phyloP scores from a whole-genome alignment of 2,888 invertebrate species.

The Apotomis betuletana region DNA sequence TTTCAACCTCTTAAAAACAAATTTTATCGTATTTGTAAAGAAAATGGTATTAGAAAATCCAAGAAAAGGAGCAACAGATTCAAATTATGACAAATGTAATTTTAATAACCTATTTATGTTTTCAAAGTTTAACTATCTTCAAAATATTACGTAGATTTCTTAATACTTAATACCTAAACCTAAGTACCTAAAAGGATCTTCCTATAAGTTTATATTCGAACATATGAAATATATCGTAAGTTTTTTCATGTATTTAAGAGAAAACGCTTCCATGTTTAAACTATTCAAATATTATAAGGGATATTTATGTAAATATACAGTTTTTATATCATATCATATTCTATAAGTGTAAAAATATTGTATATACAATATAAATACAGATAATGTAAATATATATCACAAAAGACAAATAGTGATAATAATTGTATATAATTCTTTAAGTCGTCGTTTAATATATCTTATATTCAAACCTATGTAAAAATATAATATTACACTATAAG shows the following conservation, averaged over 20 bases:
- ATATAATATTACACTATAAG: conserved; percentile 37
- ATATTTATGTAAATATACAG: conserved; percentile 14
- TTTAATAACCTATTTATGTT: no score
- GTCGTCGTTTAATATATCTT: conserved; percentile 46
- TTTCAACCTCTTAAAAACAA: no score
- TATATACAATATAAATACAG: conserved; percentile 48
- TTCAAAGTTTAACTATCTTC: neutral
- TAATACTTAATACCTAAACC: conserved; percentile 2
- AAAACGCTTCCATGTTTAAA: conserved; percentile 34
- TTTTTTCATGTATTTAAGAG: conserved; percentile 24
- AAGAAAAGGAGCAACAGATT: no score
- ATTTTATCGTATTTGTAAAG: no score
- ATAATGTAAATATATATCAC: conserved; percentile 43
- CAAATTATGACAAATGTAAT: no score
- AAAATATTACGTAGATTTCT: conserved; percentile 1
- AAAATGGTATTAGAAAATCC: no score
- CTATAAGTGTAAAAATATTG: conserved; percentile 42
- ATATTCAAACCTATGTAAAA: conserved; percentile 48
- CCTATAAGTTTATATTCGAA: conserved; percentile 13
- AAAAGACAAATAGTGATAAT: conserved; percentile 75
- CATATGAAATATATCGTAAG: conserved; percentile 16
- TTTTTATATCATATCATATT: conserved; percentile 30
- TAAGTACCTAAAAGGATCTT: neutral
- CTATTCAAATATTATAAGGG: conserved; percentile 20
- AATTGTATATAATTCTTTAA: conserved; percentile 65